Base-by-base conservation (phyloP, 2,797 vertebrate genomes). In the Urophycis tenuis region DNA sequence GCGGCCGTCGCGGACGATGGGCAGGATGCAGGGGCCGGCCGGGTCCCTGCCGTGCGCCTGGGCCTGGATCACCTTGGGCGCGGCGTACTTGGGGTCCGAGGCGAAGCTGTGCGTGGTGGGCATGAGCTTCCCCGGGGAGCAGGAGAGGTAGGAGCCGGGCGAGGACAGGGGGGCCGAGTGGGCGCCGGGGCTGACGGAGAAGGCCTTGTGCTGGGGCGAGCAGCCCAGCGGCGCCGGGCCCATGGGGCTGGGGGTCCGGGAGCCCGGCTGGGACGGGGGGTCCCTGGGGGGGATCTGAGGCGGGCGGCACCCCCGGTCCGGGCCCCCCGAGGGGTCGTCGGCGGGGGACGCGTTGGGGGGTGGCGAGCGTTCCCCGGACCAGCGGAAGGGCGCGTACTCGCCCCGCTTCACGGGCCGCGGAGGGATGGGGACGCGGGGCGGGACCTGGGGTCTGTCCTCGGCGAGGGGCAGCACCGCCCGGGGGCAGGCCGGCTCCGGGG, bases 61-160 rank as follows among this genome's bases (percentile, higher is more conserved):
- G 36, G 95, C 95, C 82, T 97, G 96, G 84, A 97, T 97, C 71
- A 99, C 95, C 87, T 98, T 98, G 64, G 96, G 96, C 0, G 96
- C 94, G 79, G 96, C 95, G 0, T 99, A 99, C 83, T 98, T 99
- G 74, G 96, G 97, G 85, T 99, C 96, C 0, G 96, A 95, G 79
- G 96, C 97, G 0, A 99, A 99, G 92, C 97, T 99, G 86, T 98
- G 97, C 0, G 98, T 99, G 77, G 97, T 98, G 29, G 97, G 96
- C 98, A 99, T 98, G 83, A 93, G 89, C 89, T 97, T 97, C 73
- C 94, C 95, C 0, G 96, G 97, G 0, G 97, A 99, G 72, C 95
- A 96, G 80, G 96, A 97, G 86, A 98, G 96, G 91, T 94, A 95
- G 83, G 90, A 83, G 77, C 91, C 87, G 19, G 87, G 86, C 71